Conservation (phyloP, 92 coral and sea anemone species). For the Scolanthus callimorphus region DNA sequence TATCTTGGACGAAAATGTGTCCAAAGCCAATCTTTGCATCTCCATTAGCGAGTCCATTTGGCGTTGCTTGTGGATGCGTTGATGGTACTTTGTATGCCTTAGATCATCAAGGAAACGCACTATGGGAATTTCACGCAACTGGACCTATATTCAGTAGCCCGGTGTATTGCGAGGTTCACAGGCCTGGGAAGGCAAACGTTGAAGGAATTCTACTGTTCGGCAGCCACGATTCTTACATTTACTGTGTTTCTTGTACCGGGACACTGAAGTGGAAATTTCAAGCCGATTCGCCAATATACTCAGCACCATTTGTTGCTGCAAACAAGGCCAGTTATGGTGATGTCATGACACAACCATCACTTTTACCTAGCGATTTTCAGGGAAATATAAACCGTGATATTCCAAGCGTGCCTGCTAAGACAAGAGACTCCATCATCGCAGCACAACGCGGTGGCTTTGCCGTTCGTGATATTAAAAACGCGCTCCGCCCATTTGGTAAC, state of each 20-base stretch:
- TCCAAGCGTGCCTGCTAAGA: not conserved
- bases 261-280: conserved; percentile 56
- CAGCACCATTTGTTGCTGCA: conserved; percentile 66
- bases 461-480: not conserved
- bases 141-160: conserved; percentile 78
- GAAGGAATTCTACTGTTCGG: conserved; percentile 54
- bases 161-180: not conserved
- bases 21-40: conserved; percentile 90
- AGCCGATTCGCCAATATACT: conserved; percentile 73
- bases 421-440: not conserved
- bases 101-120: conserved; percentile 36
- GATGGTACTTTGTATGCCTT: conserved; percentile 65
- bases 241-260: conserved; percentile 59
- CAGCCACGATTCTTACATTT: conserved; percentile 65
- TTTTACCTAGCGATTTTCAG: not conserved
- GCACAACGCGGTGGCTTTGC: not conserved
- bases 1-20: conserved; percentile 66
- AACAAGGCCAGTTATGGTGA: not conserved
- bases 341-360: not conserved
- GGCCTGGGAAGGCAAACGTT: not conserved
- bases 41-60: conserved; percentile 44
- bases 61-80: conserved; percentile 72
- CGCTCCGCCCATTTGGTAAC: not conserved
- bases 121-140: conserved; percentile 57
- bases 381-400: not conserved